Evolutionary conservation across 1,140 invertebrate species (phyloP).

Genomic region (Archegozetes longisetosus): DNA sequence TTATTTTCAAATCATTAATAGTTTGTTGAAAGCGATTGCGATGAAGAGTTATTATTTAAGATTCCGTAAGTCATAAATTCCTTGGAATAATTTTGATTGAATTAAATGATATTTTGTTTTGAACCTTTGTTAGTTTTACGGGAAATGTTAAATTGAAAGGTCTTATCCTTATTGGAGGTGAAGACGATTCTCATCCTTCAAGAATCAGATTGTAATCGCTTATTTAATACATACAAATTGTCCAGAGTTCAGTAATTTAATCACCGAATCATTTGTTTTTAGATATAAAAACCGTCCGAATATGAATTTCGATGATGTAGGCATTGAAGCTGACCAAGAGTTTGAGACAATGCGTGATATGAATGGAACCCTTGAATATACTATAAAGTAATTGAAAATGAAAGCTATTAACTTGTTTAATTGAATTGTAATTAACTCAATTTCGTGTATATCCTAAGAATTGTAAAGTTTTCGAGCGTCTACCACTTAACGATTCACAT

Average conservation of each 20-base stretch:
- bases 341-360: constrained; percentile 69
- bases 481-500: constrained; percentile 76
- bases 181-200: constrained; percentile 61
- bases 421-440: constrained; percentile 7
- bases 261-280: not conserved
- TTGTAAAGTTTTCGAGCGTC: constrained; percentile 76
- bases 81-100: too few relatives aligned
- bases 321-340: constrained; percentile 59
- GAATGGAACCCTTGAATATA: constrained; percentile 65
- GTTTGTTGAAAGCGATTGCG: constrained; percentile 86
- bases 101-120: too few relatives aligned
- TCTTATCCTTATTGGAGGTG: constrained; percentile 70
- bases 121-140: constrained; percentile 48
- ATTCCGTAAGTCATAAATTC: constrained; percentile 63
- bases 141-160: constrained; percentile 89
- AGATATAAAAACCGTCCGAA: constrained; percentile 69
- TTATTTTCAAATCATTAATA: constrained; percentile 30
- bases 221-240: not conserved
- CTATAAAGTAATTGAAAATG: constrained; percentile 52
- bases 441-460: constrained; percentile 38
- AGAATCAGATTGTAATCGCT: constrained; percentile 64
- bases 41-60: constrained; percentile 85
- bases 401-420: not conserved
- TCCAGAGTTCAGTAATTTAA: not conserved
- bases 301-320: constrained; percentile 83